phyloP scores from a whole-genome alignment of 2,888 invertebrate species.

The Chesias legatella region DNA sequence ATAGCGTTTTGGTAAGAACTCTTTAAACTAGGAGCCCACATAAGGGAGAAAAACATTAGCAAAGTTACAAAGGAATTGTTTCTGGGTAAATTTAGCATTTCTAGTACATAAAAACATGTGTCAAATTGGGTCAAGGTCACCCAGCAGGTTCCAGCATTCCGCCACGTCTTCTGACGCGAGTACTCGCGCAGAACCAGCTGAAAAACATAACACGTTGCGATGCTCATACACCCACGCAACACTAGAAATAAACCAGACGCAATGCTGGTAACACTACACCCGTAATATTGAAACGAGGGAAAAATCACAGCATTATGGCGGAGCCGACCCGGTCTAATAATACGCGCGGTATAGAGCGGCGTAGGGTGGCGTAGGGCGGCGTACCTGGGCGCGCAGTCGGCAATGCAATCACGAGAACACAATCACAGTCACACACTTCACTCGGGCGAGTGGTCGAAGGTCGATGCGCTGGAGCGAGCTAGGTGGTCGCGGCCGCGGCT shows the following conservation, averaged over 20 bases:
- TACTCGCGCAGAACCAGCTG: slow-evolving; percentile 34
- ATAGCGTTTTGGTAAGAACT: too few relatives aligned
- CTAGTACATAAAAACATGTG: slow-evolving; percentile 33
- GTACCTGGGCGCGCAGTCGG: slow-evolving; percentile 48
- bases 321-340: slow-evolving; percentile 40
- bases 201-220: slow-evolving; percentile 47
- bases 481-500: slow-evolving; percentile 74
- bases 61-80: background rate
- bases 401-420: slow-evolving; percentile 56
- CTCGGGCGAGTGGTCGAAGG: slow-evolving; percentile 74
- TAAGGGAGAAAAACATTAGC: too few relatives aligned
- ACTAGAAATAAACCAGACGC: slow-evolving; percentile 72
- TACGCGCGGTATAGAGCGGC: slow-evolving; percentile 44
- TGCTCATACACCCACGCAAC: slow-evolving; percentile 58
- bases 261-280: slow-evolving; percentile 71
- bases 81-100: slow-evolving; percentile 7
- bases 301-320: slow-evolving; percentile 45
- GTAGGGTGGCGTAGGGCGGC: slow-evolving; percentile 28
- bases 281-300: slow-evolving; percentile 54
- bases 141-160: slow-evolving; percentile 32
- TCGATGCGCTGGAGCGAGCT: slow-evolving; percentile 70
- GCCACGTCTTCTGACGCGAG: slow-evolving; percentile 31
- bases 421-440: slow-evolving; percentile 77
- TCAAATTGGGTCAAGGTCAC: slow-evolving; percentile 70
- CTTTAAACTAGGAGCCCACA: too few relatives aligned